A percentile compares a stretch with the other conserved stretches of the same genome.
Conservation (phyloP, 2,888 invertebrate genomes). For the Abrostola tripartita region DNA sequence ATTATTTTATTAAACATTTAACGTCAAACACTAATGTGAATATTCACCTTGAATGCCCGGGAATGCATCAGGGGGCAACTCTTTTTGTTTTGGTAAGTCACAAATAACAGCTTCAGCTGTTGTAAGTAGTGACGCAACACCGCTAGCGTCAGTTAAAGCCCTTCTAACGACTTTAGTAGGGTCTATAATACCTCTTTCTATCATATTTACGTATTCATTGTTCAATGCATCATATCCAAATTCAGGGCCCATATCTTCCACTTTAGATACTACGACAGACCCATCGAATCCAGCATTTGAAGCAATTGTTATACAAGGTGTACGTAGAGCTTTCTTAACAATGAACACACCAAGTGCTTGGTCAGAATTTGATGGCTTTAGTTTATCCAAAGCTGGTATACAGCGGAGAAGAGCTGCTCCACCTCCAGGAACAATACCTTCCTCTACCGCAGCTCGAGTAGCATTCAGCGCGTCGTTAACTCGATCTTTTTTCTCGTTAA, state of each 20-base stretch:
- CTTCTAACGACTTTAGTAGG: constrained; percentile 93
- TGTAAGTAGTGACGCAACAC: constrained; percentile 82
- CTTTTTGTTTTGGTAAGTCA: constrained; percentile 86
- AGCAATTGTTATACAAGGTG: constrained; percentile 96
- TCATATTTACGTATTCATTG: constrained; percentile 95
- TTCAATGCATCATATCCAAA: constrained; percentile 97
- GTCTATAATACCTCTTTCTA: constrained; percentile 97
- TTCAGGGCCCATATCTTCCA: constrained; percentile 91
- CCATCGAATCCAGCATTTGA: constrained; percentile 97
- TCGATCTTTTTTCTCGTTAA: constrained; percentile 98
- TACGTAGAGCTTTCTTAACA: constrained; percentile 93
- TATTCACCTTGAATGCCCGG: constrained; percentile 32
- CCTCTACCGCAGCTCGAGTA: constrained; percentile 97
- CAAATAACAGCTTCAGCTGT: constrained; percentile 99
- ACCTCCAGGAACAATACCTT: constrained; percentile 98
- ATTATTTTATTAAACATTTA: constrained; percentile 5
- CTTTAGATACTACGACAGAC: constrained; percentile 95
- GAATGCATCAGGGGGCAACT: constrained; percentile 30
- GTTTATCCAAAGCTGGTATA: constrained; percentile 90
- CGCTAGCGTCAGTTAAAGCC: constrained; percentile 80
- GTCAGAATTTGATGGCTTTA: constrained; percentile 92
- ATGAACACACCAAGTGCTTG: constrained; percentile 94
- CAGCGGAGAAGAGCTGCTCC: constrained; percentile 96
- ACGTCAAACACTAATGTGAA: constrained; percentile 10
- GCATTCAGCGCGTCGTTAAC: constrained; percentile 98